Evolutionary conservation across 2,888 invertebrate genomes (phyloP), one percentile per base, ranked within the genome.

Genomic region (Pseudococcus jackbeardsleyi): DNA sequence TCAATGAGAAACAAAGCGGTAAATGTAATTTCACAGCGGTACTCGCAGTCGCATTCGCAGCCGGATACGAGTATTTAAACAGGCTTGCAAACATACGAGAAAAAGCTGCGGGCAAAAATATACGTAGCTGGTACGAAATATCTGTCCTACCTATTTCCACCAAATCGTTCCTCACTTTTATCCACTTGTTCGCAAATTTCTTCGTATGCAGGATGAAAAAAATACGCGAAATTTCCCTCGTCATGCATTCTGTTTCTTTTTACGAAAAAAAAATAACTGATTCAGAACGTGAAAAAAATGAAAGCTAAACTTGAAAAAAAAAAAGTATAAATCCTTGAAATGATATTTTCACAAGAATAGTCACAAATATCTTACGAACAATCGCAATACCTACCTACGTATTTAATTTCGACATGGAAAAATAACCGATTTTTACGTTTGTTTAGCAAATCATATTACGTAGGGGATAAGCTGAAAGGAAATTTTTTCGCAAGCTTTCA

Each of bases 21-120:
- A 72, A 72, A 72, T 72, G 72, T 72, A 72, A 72, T 72, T 72
- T 72, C 72, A 72, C 33, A 33, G 72, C 15, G 72, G 72, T 72
- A 33, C 72, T 72, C 72, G 72, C 17, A 64, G 64, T 59, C 59
- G n/a, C 59, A 26, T 4, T 42, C 42, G 26, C 68, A 33, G 17
- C 12, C 72, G 26, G 26, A 33, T 72, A 72, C 33, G 17, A 17
- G 72, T 72, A 72, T 72, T 72, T 72, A 72, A 72, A 72, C 33
- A 72, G 72, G 33, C 33, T 72, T 72, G 72, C 33, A 72, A 72
- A 72, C 72, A 72, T 72, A 33, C 64, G 42, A 33, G 26, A 72
- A 72, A 72, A 72, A 39, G 72, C 72, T 72, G 11, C 26, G 33
- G 33, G 72, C 72, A 72, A 72, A 72, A 33, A 72, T 72, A 33